Evolutionary conservation across 2,797 vertebrate species (phyloP), one percentile per base, ranked within the genome.

Genomic region (Odontamblyopus lacepedii): DNA sequence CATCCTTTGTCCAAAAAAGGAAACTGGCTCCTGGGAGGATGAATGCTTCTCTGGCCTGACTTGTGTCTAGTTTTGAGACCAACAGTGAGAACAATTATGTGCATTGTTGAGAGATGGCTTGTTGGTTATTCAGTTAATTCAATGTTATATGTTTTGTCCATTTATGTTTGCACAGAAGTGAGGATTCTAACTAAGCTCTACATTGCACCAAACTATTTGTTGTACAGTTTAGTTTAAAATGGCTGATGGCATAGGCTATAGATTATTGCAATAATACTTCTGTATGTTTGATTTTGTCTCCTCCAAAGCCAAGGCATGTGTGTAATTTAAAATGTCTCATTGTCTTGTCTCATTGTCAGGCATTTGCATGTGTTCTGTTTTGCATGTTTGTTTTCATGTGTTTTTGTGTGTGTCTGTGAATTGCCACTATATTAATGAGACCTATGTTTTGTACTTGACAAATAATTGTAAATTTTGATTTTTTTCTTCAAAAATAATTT

Each of bases 221-320:
- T 87, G 82, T 92, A 83, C 69, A 87, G 38, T 65, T 65, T 85
- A 82, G 82, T 78, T 86, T 88, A 85, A 85, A 32, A 81, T 92
- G 88, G 88, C 83, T 85, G 76, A 89, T 78, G 76, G 89, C 91
- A 93, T 92, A 48, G 44, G 44, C 44, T 48, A 93, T 91, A 92
- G 85, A 87, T 77, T 74, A 50, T 92, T 90, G 93, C 93, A 94
- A 94, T 94, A 94, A 93, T 80, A 90, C 70, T 79, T 81, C 74
- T 84, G 78, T 67, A 38, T 9, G 72, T 86, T 75, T 78, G 76
- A 86, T 88, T 84, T 75, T 72, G 77, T 90, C 78, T 85, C 67
- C 80, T 79, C 60, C 73, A 89, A 88, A 90, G 90, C 91, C 89
- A 92, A 91, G 90, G 87, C 89, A 87, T 80, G 83, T 87, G 70